Conservation (phyloP, 2,888 invertebrate genomes). For the Ochlodes sylvanus region DNA sequence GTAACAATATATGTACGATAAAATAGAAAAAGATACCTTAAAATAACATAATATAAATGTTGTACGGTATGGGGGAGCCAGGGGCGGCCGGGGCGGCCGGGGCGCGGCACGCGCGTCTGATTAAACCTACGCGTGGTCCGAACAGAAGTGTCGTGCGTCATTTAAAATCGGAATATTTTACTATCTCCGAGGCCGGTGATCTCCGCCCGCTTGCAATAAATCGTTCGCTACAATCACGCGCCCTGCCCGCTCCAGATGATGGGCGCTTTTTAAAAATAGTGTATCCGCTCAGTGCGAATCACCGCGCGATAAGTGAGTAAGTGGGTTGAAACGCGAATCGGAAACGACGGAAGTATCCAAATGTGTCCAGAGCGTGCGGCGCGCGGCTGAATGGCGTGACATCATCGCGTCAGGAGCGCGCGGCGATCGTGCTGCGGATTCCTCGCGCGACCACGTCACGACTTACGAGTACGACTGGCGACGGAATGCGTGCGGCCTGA, state of each 20-base stretch:
- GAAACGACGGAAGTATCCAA: slow-evolving; percentile 34
- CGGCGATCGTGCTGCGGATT: slow-evolving; percentile 1
- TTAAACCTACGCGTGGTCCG: slow-evolving; percentile 24
- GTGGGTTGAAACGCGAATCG: slow-evolving; percentile 31
- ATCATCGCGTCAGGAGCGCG: slow-evolving; percentile 8
- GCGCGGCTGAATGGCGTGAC: slow-evolving; percentile 14
- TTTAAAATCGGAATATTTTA: slow-evolving; percentile 22
- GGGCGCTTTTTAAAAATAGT: slow-evolving; percentile 32
- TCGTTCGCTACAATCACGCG: slow-evolving; percentile 18
- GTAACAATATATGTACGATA: too few species aligned
- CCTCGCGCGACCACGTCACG: slow-evolving; percentile 4
- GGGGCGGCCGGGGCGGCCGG: not conserved
- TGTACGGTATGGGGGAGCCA: too few species aligned
- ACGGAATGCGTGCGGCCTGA: not conserved
- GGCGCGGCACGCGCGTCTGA: not conserved
- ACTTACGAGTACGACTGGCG: not conserved
- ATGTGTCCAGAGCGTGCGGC: slow-evolving; percentile 27
- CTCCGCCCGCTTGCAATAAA: slow-evolving; percentile 18
- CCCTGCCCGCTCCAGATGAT: slow-evolving; percentile 28
- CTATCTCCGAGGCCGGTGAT: slow-evolving; percentile 25
- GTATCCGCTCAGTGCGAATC: slow-evolving; percentile 29
- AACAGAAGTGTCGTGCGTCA: not conserved
- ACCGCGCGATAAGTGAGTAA: slow-evolving; percentile 29
- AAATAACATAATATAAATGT: too few species aligned
- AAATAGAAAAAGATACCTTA: too few species aligned